These are phyloP conservation scores for Oenanthe oenanthe DNA, from an alignment of 2,113 vertebrate genomes.

Conservation along the genomic window DNA sequence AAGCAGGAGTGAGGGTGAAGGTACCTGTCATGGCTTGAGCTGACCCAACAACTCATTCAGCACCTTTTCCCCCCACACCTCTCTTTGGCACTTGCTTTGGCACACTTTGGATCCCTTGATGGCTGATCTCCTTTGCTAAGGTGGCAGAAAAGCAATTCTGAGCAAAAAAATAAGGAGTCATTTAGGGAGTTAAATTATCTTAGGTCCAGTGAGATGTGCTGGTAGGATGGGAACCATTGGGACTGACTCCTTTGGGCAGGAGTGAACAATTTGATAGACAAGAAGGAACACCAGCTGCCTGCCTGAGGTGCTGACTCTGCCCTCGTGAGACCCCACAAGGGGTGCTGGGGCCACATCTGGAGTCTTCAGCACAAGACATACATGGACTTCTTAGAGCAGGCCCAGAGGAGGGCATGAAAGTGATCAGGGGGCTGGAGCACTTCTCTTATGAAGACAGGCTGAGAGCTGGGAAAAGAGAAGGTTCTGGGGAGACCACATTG, in stretches of 20 bases:
- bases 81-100: background rate
- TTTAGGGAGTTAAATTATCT: background rate
- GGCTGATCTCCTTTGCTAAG: background rate
- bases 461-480: background rate
- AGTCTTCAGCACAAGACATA: background rate
- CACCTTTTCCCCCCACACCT: background rate
- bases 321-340: background rate
- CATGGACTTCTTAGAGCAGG: background rate
- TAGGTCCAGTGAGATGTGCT: accelerated
- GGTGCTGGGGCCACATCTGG: background rate
- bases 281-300: background rate
- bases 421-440: background rate
- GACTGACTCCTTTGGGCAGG: background rate
- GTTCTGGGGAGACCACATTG: background rate
- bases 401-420: background rate
- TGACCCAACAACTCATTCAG: background rate
- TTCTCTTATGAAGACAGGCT: background rate
- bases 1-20: background rate
- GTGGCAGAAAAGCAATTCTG: background rate
- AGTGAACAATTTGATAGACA: background rate
- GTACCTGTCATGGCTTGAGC: background rate
- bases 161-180: background rate
- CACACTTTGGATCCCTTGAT: background rate
- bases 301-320: background rate
- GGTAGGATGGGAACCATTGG: background rate